Evolutionary conservation across 2,113 vertebrate genomes (phyloP).

Genomic region (Lates calcarifer): DNA sequence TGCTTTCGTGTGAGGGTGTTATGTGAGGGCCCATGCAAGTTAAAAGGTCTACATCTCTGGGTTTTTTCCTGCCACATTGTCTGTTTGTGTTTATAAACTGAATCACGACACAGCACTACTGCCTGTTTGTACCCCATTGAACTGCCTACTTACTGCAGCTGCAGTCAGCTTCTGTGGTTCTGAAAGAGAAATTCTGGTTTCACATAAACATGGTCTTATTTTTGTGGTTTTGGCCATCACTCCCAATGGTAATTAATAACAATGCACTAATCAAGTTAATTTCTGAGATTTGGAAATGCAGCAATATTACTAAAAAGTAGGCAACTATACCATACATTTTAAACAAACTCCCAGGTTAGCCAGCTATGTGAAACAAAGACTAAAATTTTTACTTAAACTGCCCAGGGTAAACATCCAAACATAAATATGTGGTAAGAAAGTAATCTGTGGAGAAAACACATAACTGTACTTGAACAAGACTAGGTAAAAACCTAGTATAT

Average conservation of each 20-base stretch:
- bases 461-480: no score
- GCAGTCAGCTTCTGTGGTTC: neutral
- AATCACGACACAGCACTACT: conserved; percentile 10
- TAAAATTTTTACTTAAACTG: neutral
- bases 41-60: conserved; percentile 37
- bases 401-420: neutral
- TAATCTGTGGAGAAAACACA: no score
- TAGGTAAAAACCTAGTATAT: no score
- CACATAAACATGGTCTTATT: neutral
- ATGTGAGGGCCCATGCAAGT: conserved; percentile 43
- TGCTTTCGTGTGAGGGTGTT: conserved; percentile 53
- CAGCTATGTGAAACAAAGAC: neutral
- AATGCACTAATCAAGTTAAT: neutral
- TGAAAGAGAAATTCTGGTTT: neutral
- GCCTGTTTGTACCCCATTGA: neutral
- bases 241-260: neutral
- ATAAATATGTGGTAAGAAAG: no score
- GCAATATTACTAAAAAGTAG: neutral
- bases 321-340: no score
- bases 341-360: neutral
- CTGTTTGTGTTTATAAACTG: conserved; percentile 21
- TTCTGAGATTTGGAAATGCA: neutral
- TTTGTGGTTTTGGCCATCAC: neutral
- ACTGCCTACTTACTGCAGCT: neutral
- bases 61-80: conserved; percentile 10